Evolutionary conservation across 2,888 invertebrate species (phyloP).

Genomic region (Tortricodes alternella): DNA sequence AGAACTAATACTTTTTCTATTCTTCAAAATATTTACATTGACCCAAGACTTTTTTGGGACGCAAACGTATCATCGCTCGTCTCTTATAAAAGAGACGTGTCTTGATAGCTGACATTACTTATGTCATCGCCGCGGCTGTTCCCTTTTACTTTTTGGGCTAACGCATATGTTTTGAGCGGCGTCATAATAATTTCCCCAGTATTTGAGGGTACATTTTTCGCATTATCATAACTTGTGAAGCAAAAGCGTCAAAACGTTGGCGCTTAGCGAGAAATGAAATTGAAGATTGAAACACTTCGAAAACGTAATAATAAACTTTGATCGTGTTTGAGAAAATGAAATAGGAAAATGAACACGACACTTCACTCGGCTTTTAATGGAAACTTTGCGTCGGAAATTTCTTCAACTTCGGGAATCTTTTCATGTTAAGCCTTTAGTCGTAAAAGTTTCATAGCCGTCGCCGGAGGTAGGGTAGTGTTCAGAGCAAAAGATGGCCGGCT

Average conservation of each 20-base stretch:
- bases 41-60: background rate
- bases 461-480: conserved; percentile 17
- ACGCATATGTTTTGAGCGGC: conserved; percentile 27
- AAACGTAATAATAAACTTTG: conserved; percentile 27
- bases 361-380: conserved; percentile 19
- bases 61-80: background rate
- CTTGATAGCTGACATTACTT: conserved; percentile 24
- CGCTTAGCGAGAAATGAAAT: conserved; percentile 10
- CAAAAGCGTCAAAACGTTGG: conserved; percentile 14
- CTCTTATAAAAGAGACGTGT: background rate
- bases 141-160: conserved; percentile 18
- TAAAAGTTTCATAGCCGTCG: conserved; percentile 23
- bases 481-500: conserved; percentile 16
- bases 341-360: conserved; percentile 26
- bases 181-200: conserved; percentile 8
- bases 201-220: conserved; percentile 1
- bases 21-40: background rate
- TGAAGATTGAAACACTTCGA: conserved; percentile 18
- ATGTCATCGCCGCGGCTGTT: conserved; percentile 26
- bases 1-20: background rate
- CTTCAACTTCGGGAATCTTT: conserved; percentile 23
- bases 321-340: conserved; percentile 13
- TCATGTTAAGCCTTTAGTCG: conserved; percentile 21
- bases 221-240: conserved; percentile 16
- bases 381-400: conserved; percentile 14